phyloP scores from a whole-genome alignment of 1,140 invertebrate genomes.

The Centruroides sculpturatus region DNA sequence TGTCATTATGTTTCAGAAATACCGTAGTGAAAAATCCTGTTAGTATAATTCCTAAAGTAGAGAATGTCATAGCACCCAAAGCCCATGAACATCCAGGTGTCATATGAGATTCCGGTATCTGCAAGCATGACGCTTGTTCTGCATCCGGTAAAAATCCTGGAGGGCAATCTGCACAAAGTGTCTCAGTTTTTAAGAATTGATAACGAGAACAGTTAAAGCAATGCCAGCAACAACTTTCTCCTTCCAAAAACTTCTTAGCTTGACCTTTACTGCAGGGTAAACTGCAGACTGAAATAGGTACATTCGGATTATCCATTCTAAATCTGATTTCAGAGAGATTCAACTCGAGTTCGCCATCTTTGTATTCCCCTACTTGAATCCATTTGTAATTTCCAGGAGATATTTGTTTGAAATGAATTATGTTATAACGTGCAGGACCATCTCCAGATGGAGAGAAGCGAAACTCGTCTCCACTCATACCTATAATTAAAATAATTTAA shows the following conservation, averaged over 20 bases:
- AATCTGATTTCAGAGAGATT: constrained; percentile 34
- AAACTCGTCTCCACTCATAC: constrained; percentile 45
- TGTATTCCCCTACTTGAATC: constrained; percentile 35
- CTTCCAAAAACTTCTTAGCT: constrained; percentile 58
- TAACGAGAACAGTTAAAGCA: constrained; percentile 86
- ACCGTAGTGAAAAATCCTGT: constrained; percentile 31
- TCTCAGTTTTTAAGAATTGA: constrained; percentile 67
- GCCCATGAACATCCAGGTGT: constrained; percentile 54
- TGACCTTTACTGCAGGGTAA: constrained; percentile 48
- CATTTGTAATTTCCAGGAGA: constrained; percentile 34
- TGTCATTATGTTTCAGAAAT: constrained; percentile 58
- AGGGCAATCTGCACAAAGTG: constrained; percentile 63
- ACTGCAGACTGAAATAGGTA: constrained; percentile 48
- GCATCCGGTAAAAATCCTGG: constrained; percentile 62
- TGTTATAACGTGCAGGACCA: constrained; percentile 46
- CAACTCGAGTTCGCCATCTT: constrained; percentile 40
- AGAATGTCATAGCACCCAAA: constrained; percentile 57
- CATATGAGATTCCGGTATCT: constrained; percentile 72
- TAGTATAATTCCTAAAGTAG: constrained; percentile 30
- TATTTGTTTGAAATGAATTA: constrained; percentile 39
- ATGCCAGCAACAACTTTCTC: constrained; percentile 88
- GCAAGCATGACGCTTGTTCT: constrained; percentile 50
- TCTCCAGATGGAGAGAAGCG: constrained; percentile 49
- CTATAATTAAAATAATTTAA: constrained; percentile 23
- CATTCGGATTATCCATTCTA: constrained; percentile 14